These are phyloP conservation scores for Muntiacus muntjak DNA, from an alignment of 2,113 vertebrate species.

Conservation along the genomic window DNA sequence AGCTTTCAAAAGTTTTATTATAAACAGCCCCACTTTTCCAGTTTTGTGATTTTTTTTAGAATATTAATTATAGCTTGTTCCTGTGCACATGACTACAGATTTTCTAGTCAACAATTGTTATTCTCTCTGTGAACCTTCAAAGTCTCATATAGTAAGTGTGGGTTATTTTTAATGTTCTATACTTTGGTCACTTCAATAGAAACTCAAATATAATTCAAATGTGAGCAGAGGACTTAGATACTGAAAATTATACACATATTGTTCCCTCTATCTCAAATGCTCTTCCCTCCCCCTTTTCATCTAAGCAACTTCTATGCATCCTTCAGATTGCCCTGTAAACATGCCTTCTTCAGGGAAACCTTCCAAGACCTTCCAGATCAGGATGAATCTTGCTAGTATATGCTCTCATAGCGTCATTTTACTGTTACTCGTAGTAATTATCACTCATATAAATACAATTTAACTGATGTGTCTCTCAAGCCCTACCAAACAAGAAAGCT, in stretches of 20 bases:
- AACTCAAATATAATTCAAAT: not conserved
- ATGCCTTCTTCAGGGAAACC: not conserved
- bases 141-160: not conserved
- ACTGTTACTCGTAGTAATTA: not conserved
- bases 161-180: not conserved
- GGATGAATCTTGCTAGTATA: not conserved
- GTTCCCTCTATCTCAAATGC: not conserved
- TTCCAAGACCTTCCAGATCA: not conserved
- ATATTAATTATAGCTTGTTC: not conserved
- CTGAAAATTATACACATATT: not conserved
- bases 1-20: conserved; percentile 8
- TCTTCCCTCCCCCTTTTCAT: not conserved
- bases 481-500: not conserved
- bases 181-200: not conserved
- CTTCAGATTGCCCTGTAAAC: not conserved
- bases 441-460: not conserved
- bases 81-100: not conserved
- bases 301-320: not conserved
- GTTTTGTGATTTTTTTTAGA: not conserved
- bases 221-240: not conserved
- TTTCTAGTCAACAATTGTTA: not conserved
- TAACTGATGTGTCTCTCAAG: not conserved
- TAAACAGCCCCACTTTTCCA: not conserved
- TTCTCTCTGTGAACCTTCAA: not conserved
- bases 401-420: not conserved